Conservation (phyloP, 2,797 vertebrate genomes). For the Sciurus carolinensis region DNA sequence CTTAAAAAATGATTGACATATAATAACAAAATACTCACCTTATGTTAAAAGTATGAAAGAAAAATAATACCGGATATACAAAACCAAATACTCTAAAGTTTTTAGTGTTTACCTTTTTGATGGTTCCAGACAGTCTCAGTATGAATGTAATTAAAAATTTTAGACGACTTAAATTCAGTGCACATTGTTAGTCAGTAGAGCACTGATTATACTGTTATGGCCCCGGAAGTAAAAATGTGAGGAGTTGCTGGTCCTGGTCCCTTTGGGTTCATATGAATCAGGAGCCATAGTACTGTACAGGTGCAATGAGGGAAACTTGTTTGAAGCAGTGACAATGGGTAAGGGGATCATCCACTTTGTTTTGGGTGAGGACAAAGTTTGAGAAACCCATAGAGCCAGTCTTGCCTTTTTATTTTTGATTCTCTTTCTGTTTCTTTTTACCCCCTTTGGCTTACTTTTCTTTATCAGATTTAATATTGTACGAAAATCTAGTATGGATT, state of each 20-base stretch:
- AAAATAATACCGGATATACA: neutral
- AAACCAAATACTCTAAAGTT: neutral
- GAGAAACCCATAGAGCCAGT: neutral
- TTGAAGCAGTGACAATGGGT: neutral
- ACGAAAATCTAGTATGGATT: neutral
- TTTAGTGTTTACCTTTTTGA: neutral
- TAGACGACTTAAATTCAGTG: neutral
- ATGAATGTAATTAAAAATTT: neutral
- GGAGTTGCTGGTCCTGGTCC: neutral
- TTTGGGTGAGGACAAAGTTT: neutral
- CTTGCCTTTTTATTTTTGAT: neutral
- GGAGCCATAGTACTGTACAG: accelerated
- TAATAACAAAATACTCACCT: neutral
- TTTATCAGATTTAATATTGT: neutral
- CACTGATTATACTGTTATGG: neutral
- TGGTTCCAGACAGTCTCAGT: neutral
- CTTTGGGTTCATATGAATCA: neutral
- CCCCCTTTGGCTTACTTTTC: neutral
- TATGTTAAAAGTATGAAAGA: neutral
- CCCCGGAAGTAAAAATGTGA: neutral
- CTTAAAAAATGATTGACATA: neutral
- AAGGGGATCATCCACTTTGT: too few relatives aligned
- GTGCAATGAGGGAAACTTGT: accelerated
- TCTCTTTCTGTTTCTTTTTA: neutral
- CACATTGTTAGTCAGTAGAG: neutral